Base-by-base conservation (phyloP, 64 coral and sea anemone genomes). In the Porites lutea region DNA sequence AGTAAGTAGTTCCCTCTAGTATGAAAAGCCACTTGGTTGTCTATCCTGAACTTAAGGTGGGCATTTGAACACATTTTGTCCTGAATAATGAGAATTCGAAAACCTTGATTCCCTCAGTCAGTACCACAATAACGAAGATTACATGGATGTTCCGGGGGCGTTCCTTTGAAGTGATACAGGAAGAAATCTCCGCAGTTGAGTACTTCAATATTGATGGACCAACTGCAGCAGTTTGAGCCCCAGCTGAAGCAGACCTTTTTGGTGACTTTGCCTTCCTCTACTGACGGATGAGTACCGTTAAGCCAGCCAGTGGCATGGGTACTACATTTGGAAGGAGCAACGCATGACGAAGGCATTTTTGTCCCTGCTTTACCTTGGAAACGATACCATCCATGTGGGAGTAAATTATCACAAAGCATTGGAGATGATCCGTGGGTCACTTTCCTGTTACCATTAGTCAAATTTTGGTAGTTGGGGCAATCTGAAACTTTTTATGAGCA, bases 161-260 rank as follows among this genome's bases (percentile, higher is more conserved):
- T 71, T 23, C 72, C 72, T 48, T 4, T 49, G 72, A 75, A 14
- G 37, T 47, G 19, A 16, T 75, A 75, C 45, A 75, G 12, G 45
- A 48, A 75, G 72, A 13, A 49, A 75, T 46, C 37, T 14, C 72
- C 72, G 14, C 72, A 75, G 14, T 48, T 75, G 10, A 13, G 43
- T 46, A 75, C 72, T 49, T 49, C 13, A 18, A 75, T 75, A 2
- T 75, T 49, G 72, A 75, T 75, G 44, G 72, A 75, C 72, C 72
- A 75, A 49, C 5, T 12, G 27, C 68, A 71, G 68, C 68, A 71
- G 27, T 71, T 45, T 20, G 16, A 19, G 12, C 11, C 9, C n/a
- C 21, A 71, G 10, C 9, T 12, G 68, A 71, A 71, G 11, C 68
- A 71, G 68, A 71, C 68, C 68, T 12, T 20, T 10, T 23, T 71